Evolutionary conservation across 1,140 invertebrate species (phyloP).

Genomic region (Drosophila rhopaloa): DNA sequence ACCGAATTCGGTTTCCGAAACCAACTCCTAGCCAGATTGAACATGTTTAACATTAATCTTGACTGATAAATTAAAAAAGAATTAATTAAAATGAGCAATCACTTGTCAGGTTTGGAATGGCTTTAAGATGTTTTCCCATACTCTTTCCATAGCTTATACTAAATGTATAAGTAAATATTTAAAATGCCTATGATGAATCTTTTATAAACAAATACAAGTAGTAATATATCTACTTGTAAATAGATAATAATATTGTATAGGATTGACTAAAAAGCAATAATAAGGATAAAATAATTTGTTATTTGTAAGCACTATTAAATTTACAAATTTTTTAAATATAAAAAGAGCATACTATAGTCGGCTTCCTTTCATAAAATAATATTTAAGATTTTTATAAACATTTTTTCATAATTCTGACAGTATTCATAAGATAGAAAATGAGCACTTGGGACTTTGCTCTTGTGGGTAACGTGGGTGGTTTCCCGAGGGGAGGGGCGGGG

Average conservation of each 20-base stretch:
- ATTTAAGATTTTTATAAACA: conserved; percentile 13
- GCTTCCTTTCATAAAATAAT: background rate
- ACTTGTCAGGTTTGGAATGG: conserved; percentile 44
- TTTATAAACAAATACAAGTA: too few species aligned
- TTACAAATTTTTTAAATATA: background rate
- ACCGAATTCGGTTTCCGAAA: conserved; percentile 53
- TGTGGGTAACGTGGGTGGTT: conserved; percentile 35
- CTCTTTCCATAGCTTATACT: conserved; percentile 27
- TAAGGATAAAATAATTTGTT: background rate
- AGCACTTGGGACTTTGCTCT: conserved; percentile 32
- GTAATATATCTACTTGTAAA: too few species aligned
- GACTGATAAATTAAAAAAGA: conserved; percentile 80
- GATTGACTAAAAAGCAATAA: background rate
- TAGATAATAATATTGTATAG: too few species aligned
- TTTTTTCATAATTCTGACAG: conserved; percentile 67
- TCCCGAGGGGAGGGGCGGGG: conserved; percentile 18
- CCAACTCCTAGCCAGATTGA: conserved; percentile 61
- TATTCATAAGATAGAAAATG: conserved; percentile 40
- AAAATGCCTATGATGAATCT: too few species aligned
- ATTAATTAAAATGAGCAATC: conserved; percentile 74
- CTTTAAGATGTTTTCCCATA: conserved; percentile 8
- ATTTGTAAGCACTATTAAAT: background rate
- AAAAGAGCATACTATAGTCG: conserved; percentile 8
- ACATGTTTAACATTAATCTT: conserved; percentile 80
- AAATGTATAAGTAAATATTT: too few species aligned